These are phyloP conservation scores for Melanotaenia maccullochi DNA, from an alignment of 2,797 vertebrate species.

Conservation along the genomic window DNA sequence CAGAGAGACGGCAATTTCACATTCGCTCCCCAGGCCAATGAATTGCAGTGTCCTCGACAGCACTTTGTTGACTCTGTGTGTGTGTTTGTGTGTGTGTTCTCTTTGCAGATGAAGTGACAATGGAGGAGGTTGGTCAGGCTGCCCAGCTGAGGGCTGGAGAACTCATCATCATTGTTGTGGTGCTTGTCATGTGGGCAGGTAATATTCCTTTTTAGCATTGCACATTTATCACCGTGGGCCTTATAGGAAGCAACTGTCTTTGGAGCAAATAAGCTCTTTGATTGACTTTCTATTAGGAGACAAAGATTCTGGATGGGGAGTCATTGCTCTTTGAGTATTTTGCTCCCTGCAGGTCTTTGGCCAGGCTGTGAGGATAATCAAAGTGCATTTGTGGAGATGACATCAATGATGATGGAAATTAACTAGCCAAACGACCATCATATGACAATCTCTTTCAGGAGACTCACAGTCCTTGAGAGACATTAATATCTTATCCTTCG, in stretches of 20 bases:
- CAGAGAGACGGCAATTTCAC: conserved; percentile 39
- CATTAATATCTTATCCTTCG: no score
- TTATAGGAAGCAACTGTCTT: conserved; percentile 16
- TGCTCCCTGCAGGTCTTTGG: conserved; percentile 9
- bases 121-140: conserved; percentile 90
- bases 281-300: conserved; percentile 25
- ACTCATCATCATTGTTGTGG: conserved; percentile 95
- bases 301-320: conserved; percentile 2
- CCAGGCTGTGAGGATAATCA: conserved; percentile 8
- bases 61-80: conserved; percentile 41
- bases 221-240: conserved; percentile 49
- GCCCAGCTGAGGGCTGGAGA: conserved; percentile 92
- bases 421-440: not conserved
- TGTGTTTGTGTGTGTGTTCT: conserved; percentile 27
- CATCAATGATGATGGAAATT: not conserved
- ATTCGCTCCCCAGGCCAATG: conserved; percentile 30
- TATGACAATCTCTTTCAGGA: not conserved
- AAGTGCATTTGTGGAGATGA: conserved; percentile 1
- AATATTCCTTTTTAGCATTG: conserved; percentile 50
- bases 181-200: conserved; percentile 99
- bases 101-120: conserved; percentile 90
- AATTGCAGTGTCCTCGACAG: conserved; percentile 20
- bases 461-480: no score
- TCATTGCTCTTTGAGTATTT: conserved; percentile 24
- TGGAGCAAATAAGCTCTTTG: conserved; percentile 35